phyloP scores from a whole-genome alignment of 2,113 vertebrate species.

The Gobio gobio region DNA sequence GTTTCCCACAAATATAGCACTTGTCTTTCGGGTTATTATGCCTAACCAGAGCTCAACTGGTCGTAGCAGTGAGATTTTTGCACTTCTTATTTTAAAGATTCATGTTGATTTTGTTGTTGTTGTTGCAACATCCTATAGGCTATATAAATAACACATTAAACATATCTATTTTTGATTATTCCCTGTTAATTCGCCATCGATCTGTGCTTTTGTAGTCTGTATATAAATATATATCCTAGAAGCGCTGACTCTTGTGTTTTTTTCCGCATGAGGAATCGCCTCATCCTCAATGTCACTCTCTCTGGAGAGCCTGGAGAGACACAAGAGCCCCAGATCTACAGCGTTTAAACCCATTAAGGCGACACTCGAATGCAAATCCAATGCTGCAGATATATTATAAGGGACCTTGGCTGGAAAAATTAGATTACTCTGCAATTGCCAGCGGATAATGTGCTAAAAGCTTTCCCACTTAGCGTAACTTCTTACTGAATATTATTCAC shows the following conservation, averaged over 20 bases:
- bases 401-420: conserved; percentile 81
- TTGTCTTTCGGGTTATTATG: not conserved
- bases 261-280: conserved; percentile 60
- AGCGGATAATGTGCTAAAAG: conserved; percentile 97
- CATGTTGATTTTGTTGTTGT: not conserved
- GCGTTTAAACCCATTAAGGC: conserved; percentile 84
- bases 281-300: conserved; percentile 84
- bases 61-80: not conserved
- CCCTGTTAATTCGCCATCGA: not conserved
- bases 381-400: conserved; percentile 84
- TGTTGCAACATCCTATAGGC: not conserved
- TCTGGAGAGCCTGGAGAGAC: conserved; percentile 66
- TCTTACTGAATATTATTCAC: conserved; percentile 89
- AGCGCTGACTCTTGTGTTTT: conserved; percentile 68
- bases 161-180: not conserved
- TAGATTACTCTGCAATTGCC: conserved; percentile 88
- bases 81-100: not conserved
- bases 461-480: conserved; percentile 86
- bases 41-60: not conserved
- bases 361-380: conserved; percentile 85
- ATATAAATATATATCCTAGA: conserved; percentile 54
- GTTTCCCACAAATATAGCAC: not conserved
- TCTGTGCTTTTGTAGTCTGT: not conserved
- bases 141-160: not conserved
- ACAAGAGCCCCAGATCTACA: conserved; percentile 66